Evolutionary conservation across 2,888 invertebrate species (phyloP), one percentile per base, ranked within the genome.

Genomic region (Drosophila atripex): DNA sequence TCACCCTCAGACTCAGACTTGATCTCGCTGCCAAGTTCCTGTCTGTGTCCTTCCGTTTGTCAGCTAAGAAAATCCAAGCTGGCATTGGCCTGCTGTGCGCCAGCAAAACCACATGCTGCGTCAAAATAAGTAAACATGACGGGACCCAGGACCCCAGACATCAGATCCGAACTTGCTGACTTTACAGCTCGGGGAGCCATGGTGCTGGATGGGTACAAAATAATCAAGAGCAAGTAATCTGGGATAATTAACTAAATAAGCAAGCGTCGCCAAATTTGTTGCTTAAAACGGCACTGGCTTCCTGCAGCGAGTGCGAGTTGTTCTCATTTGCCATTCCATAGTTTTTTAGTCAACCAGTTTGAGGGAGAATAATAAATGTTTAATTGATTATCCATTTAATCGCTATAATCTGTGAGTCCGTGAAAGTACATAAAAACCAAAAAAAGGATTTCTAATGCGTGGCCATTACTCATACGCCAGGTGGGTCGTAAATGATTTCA

Each of bases 171-270:
- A 83, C 70, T 82, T 83, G 82, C 82, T 83, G 82, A 82, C 85
- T 82, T 85, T 85, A 82, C 82, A 82, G 77, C 72, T 46, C 39
- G 12, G 49, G 18, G 23, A 60, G 46, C 50, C 9, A n/a, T 7
- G 52, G 55, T 23, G 16, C 63, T 45, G 32, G 45, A 58, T 63
- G 69, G 76, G 74, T 76, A 72, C 82, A 82, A 84, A 82, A 85
- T 83, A 83, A 82, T 85, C 86, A 76, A 82, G 82, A 86, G 76
- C 71, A 75, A 86, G 86, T 86, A 83, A 83, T 86, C 86, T 73
- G 71, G 80, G 80, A 86, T 86, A 83, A 83, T 83, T 83, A 83
- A 83, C 86, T 78, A 73, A 83, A 83, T 83, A 80, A 83, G 80
- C 86, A 71, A 76, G 72, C 77, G 82, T 71, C 77, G 79, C 76